Evolutionary conservation across 2,113 vertebrate genomes (phyloP).

Genomic region (Nycticorax nycticorax): DNA sequence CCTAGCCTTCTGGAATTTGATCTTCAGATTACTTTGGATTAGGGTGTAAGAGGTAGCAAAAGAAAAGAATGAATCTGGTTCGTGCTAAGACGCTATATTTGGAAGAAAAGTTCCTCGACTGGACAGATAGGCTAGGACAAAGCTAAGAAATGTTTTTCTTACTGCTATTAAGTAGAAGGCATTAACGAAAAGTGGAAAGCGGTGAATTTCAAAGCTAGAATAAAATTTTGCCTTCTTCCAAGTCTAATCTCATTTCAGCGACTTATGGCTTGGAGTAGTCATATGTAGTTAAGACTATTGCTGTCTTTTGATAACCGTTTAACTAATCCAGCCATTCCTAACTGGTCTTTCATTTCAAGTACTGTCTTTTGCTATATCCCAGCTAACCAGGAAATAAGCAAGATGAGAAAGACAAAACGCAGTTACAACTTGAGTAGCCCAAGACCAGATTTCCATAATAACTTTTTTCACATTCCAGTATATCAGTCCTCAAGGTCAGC

Average conservation of each 20-base stretch:
- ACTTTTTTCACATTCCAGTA: not conserved
- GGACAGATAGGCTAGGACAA: not conserved
- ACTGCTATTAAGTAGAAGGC: not conserved
- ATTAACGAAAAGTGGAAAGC: not conserved
- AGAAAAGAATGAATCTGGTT: not conserved
- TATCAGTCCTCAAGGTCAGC: not conserved
- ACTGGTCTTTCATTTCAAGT: not conserved
- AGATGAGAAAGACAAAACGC: not conserved
- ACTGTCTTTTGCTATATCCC: not conserved
- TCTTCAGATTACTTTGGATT: not conserved
- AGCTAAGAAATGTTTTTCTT: not conserved
- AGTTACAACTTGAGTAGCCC: not conserved
- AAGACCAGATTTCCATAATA: not conserved
- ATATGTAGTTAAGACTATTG: not conserved
- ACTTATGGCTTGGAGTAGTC: not conserved
- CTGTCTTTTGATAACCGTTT: not conserved
- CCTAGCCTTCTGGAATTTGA: not conserved
- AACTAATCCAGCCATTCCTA: not conserved
- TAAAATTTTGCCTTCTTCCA: not conserved
- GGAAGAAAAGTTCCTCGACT: not conserved
- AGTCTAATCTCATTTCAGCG: not conserved
- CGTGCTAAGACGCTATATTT: not conserved
- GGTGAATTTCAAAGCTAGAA: not conserved
- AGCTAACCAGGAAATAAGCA: not conserved
- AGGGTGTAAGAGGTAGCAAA: not conserved